Base-by-base conservation (phyloP, 2,888 invertebrate species). In the Panopea generosa region DNA sequence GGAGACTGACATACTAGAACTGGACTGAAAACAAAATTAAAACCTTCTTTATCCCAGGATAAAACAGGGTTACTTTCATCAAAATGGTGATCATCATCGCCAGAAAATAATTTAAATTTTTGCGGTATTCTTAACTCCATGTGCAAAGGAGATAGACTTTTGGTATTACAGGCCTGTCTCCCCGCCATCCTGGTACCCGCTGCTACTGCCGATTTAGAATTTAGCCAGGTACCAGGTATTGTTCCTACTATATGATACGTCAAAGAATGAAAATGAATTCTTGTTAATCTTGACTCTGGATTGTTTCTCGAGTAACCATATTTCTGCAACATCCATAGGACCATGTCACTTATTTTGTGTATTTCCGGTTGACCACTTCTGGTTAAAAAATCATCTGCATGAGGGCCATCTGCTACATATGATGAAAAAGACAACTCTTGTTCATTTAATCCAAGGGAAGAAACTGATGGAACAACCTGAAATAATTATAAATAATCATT, bases 201-300 rank as follows among this genome's bases (percentile, higher is more conserved):
- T n/a, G 93, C 92, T 6, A 93, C 86, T 11, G 93, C 92, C 0
- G 92, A 89, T 3, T 87, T 89, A 22, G 90, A 85, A 77, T 93
- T 93, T 11, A 86, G 86, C 93, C 93, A 93, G 49, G 90, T 90
- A 22, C 88, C 85, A 4, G 86, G 82, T n/a, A 86, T 68, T 7
- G 83, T 83, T 16, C 91, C 93, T 69, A 93, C 89, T 24, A 93
- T 91, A 83, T 93, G 93, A 82, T 91, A 93, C 2, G 93, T 93
- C 20, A 93, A 85, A n/a, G 92, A 93, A 76, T 93, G 93, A 78
- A 93, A 93, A 83, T 93, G 93, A 38, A 93, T 90, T 49, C 93
- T 83, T 20, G 93, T 92, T 29, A 93, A 89, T 53, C 92, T 87
- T 38, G 89, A 87, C 74, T 87, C 73, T 7, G 86, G 89, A 38